Evolutionary conservation across 2,113 vertebrate species (phyloP), one percentile per base, ranked within the genome.

Genomic region (Coregonus clupeaformis): DNA sequence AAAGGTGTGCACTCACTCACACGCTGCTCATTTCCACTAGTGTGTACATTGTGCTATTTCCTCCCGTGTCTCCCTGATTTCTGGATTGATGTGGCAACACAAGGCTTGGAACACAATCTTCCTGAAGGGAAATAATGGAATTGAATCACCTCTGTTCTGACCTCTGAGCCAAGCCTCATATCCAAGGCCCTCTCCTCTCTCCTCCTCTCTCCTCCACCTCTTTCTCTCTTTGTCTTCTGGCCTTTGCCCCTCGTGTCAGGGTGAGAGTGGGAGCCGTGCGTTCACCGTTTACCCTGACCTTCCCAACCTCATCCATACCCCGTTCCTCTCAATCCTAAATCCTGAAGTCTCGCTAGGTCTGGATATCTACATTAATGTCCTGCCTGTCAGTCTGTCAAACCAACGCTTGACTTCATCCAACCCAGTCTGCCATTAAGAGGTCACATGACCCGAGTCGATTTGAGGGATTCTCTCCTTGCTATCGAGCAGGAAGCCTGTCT

Each of bases 331-430:
- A 60, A 22, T 60, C 7, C 16, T 52, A 18, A 52, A 52, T 60
- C 57, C n/a, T 60, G 29, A 25, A 18, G 63, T 65, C 65, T 30
- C 65, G 6, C 30, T 7, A 5, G 2, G 29, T 12, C 30, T 30
- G 14, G 49, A 67, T 83, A 91, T 90, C 89, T 92, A 86, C 90
- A 91, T 87, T 89, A 92, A 88, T 89, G 42, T 20, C 42, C 20
- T 90, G 49, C 87, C 89, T 91, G 85, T 91, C 91, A 90, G 76
- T 68, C 71, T 86, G 90, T 90, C 92, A 93, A 84, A 92, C 90
- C 90, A 90, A 89, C 71, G 88, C 82, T 87, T 85, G 84, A 91
- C 90, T 91, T 90, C 80, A 82, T 85, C 87, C 77, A 88, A 65
- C 83, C 86, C 82, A 80, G 85, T 88, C 83, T 5, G 24, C n/a